Base-by-base conservation (phyloP, 2,797 vertebrate species). In the Pangasius mekongensis region DNA sequence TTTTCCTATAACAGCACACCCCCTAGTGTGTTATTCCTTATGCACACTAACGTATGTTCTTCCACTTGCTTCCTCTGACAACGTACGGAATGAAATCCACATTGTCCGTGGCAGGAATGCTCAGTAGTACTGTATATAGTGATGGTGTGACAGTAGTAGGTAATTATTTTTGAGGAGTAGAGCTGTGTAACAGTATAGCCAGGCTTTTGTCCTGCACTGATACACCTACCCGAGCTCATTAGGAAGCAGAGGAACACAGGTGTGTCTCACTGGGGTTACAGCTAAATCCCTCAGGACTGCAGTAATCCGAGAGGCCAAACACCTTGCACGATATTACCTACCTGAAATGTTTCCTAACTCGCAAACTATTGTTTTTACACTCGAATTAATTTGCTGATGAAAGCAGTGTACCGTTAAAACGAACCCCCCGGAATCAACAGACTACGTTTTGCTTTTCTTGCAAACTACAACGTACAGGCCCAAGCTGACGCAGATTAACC, bases 191-290 rank as follows among this genome's bases (percentile, higher is more conserved):
- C 47, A 30, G 47, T 36, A 69, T 71, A 43, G 56, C 39, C 43
- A 67, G 74, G 47, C 56, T 60, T 87, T 83, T 64, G 56, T 56
- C 47, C 64, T 49, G 39, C 47, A 69, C 73, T 47, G 39, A 49
- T 39, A 3, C 58, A 66, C 83, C 60, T 77, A 64, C 67, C 30
- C 71, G 56, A 86, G 77, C 84, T 89, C 83, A 89, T 83, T 86
- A 76, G 33, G 80, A 66, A 67, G 67, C 60, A 30, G 71, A 56
- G 69, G 67, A 86, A 74, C 88, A 89, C 88, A 88, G 87, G 84
- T 86, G 84, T 77, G 43, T 84, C 86, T 73, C 49, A 83, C 43
- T 49, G 39, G 87, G 69, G 67, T 27, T 67, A 43, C 78, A 66
- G 43, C 67, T 14, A 56, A 86, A 76, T 89, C 83, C 83, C 83